These are phyloP conservation scores for Rhodinocichla rosea DNA, from an alignment of 2,113 vertebrate genomes.

Conservation along the genomic window DNA sequence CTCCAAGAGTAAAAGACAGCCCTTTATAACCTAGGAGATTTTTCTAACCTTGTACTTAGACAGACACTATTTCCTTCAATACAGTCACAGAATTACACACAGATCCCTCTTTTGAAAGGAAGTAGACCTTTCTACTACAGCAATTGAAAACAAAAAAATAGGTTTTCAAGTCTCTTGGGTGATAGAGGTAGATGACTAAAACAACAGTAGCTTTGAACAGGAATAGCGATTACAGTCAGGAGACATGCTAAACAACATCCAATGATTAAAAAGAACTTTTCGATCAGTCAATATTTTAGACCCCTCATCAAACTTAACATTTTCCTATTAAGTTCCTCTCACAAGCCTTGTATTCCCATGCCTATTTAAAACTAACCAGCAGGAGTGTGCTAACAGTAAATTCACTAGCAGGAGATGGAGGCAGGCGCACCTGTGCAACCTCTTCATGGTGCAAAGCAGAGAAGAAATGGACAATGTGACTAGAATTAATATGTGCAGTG, in stretches of 20 bases:
- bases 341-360: not conserved
- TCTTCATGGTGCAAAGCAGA: not conserved
- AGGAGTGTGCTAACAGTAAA: not conserved
- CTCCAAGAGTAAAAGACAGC: not conserved
- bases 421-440: not conserved
- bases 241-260: not conserved
- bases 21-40: not conserved
- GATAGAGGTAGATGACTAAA: slow-evolving; percentile 66
- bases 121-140: not conserved
- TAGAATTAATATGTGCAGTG: not conserved
- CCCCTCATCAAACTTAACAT: not conserved
- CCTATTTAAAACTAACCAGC: not conserved
- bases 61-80: not conserved
- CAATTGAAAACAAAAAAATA: not conserved
- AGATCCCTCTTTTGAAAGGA: not conserved
- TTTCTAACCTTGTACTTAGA: not conserved
- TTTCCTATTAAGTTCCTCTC: not conserved
- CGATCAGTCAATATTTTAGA: not conserved
- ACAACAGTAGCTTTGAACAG: not conserved
- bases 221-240: not conserved
- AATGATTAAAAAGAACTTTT: not conserved
- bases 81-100: not conserved
- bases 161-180: not conserved
- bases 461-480: not conserved
- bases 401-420: not conserved